Conservation (phyloP, 1,140 invertebrate genomes). For the Drosophila pseudoobscura region DNA sequence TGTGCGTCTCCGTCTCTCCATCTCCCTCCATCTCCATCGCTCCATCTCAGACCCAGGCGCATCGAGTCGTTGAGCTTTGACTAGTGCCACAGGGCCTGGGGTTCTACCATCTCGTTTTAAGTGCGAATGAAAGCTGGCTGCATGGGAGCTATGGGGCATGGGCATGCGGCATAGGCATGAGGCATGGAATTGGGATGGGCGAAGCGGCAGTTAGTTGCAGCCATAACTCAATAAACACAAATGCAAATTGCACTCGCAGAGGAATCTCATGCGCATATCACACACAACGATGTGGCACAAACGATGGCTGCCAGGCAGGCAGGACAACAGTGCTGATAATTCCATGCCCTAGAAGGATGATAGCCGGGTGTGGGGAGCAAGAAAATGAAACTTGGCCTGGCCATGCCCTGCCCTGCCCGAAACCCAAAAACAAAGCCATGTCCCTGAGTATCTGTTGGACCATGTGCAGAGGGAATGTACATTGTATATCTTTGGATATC, state of each 20-base stretch:
- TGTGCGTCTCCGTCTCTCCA: constrained; percentile 18
- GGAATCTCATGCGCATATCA: constrained; percentile 50
- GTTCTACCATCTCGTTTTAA: constrained; percentile 53
- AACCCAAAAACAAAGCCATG: constrained; percentile 27
- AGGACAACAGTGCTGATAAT: constrained; percentile 46
- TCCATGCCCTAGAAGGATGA: constrained; percentile 26
- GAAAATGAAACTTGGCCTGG: constrained; percentile 36
- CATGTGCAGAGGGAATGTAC: background rate
- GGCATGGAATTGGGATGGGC: background rate
- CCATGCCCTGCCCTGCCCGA: constrained; percentile 5
- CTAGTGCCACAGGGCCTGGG: constrained; percentile 27
- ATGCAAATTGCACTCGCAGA: constrained; percentile 69
- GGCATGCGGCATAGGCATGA: constrained; percentile 9
- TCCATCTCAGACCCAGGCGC: constrained; percentile 41
- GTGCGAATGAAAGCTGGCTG: constrained; percentile 68
- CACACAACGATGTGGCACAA: constrained; percentile 9
- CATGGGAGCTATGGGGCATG: constrained; percentile 18
- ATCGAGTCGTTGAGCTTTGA: constrained; percentile 74
- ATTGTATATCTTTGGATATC: constrained; percentile 23
- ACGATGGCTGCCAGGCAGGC: too few relatives aligned
- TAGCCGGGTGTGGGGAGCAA: constrained; percentile 10
- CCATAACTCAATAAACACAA: constrained; percentile 80
- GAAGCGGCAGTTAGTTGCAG: constrained; percentile 66
- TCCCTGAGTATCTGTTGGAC: constrained; percentile 17
- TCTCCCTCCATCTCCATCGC: constrained; percentile 15